Percentiles rank a stretch among this genome's conserved stretches.
These are phyloP conservation scores for Aplocera efformata DNA, from an alignment of 2,888 invertebrate species.

Conservation along the genomic window DNA sequence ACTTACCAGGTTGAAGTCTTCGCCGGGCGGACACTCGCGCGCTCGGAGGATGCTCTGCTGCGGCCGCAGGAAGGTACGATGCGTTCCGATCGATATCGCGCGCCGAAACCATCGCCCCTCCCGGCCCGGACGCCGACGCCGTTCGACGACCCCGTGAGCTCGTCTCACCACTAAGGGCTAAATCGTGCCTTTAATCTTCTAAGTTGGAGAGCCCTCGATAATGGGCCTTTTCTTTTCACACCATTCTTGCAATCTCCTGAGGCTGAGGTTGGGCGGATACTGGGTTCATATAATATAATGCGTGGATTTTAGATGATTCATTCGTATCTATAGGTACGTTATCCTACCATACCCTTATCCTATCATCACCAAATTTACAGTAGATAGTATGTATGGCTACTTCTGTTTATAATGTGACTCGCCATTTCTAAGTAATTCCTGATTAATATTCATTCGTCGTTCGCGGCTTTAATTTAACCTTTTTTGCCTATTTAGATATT, in stretches of 20 bases:
- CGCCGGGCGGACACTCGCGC: conserved; percentile 83
- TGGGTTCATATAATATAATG: no score
- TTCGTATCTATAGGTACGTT: no score
- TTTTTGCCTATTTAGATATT: no score
- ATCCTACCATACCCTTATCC: no score
- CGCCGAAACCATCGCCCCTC: conserved; percentile 76
- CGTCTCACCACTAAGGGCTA: conserved; percentile 45
- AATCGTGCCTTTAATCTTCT: conserved; percentile 47
- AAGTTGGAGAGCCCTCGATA: conserved; percentile 9
- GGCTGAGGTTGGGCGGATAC: no score
- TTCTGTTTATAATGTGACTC: no score
- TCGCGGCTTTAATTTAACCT: no score
- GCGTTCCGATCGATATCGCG: conserved; percentile 75
- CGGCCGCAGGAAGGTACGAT: conserved; percentile 93
- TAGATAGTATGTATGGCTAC: no score
- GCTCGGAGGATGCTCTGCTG: conserved; percentile 96
- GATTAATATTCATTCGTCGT: no score
- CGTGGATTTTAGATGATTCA: no score
- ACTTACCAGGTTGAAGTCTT: conserved; percentile 88
- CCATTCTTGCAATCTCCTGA: not conserved
- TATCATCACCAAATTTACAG: no score
- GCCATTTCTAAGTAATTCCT: no score
- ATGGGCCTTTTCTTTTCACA: conserved; percentile 1
- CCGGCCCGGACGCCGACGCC: conserved; percentile 74
- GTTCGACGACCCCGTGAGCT: conserved; percentile 73